Percentiles rank a stretch among this genome's conserved stretches.
phyloP scores from a whole-genome alignment of 2,888 invertebrate genomes.

The Clitarchus hookeri region DNA sequence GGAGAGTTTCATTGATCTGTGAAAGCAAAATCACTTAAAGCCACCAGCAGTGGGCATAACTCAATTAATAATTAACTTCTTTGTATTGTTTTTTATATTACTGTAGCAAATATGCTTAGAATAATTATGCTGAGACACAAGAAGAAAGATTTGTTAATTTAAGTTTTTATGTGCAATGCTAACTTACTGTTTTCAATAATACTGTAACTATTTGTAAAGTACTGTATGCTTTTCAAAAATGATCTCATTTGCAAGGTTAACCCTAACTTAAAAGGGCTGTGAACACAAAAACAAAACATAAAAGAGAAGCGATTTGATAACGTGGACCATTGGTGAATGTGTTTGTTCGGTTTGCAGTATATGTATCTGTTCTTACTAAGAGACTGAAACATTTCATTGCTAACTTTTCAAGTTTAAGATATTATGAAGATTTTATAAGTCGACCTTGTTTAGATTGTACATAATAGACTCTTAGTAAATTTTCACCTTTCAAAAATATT shows the following conservation, averaged over 20 bases:
- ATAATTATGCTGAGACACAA: not conserved
- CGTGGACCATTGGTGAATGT: constrained; percentile 20
- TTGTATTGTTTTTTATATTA: not conserved
- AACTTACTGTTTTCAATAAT: not conserved
- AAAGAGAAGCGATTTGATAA: constrained; percentile 15
- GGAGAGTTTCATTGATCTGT: not conserved
- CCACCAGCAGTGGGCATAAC: not conserved
- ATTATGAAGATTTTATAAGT: constrained; percentile 18
- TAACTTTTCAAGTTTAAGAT: constrained; percentile 17
- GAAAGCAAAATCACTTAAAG: not conserved
- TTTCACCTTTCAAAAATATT: constrained; percentile 35
- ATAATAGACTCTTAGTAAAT: constrained; percentile 23
- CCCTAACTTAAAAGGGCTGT: constrained; percentile 36
- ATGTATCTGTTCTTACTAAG: constrained; percentile 3
- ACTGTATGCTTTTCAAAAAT: constrained; percentile 29
- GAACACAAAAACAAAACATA: constrained; percentile 31
- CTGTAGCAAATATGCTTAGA: not conserved
- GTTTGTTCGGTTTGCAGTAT: not conserved
- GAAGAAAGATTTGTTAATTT: not conserved
- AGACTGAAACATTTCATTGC: not conserved
- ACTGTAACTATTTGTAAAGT: not conserved
- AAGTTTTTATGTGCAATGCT: not conserved
- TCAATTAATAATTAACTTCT: not conserved
- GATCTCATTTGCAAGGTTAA: constrained; percentile 38
- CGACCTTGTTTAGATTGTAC: constrained; percentile 20